Percentiles rank a stretch among this genome's conserved stretches.
Evolutionary conservation across 2,888 invertebrate species (phyloP).

Genomic region (Agonopterix heracliana): DNA sequence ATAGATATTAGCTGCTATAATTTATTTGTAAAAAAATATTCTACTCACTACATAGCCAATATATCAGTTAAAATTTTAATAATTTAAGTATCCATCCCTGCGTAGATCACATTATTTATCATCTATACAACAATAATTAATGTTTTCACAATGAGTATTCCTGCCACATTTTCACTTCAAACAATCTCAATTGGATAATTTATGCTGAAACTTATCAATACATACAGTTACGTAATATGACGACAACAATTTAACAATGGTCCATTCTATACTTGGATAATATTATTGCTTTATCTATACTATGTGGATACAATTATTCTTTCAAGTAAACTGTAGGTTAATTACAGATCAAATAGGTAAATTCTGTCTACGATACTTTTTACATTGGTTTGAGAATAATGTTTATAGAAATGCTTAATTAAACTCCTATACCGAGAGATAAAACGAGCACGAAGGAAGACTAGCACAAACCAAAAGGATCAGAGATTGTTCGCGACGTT

Average conservation of each 20-base stretch:
- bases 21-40: constrained; percentile 84
- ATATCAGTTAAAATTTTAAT: constrained; percentile 77
- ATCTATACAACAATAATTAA: constrained; percentile 75
- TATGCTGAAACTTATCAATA: constrained; percentile 68
- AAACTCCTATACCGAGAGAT: too few species aligned
- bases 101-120: constrained; percentile 77
- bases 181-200: constrained; percentile 66
- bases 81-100: constrained; percentile 78
- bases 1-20: constrained; percentile 66
- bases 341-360: constrained; percentile 18
- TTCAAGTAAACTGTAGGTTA: constrained; percentile 16
- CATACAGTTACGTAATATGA: constrained; percentile 28
- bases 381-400: background rate
- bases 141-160: constrained; percentile 73
- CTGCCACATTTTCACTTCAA: constrained; percentile 45
- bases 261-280: constrained; percentile 50
- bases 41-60: constrained; percentile 82
- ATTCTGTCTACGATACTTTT: background rate
- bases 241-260: constrained; percentile 63
- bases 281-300: constrained; percentile 54
- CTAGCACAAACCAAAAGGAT: too few species aligned
- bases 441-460: too few species aligned
- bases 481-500: too few species aligned
- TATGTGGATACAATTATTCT: background rate
- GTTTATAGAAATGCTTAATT: too few species aligned